A percentile compares a stretch with the other conserved stretches of the same genome.
phyloP scores from a whole-genome alignment of 2,888 invertebrate species.

The Dolomedes plantarius region DNA sequence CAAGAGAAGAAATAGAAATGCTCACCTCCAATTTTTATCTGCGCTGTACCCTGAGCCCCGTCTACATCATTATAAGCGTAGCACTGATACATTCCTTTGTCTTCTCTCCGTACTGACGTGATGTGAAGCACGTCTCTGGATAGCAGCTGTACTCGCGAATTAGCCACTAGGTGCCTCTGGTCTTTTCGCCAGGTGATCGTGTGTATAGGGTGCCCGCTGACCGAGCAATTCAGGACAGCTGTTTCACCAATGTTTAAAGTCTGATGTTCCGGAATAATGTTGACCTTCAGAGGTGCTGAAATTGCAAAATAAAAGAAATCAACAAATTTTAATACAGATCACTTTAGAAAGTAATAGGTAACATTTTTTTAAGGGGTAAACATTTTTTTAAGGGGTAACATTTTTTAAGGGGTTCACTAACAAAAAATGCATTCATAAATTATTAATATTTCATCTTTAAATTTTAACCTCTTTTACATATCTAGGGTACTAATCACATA shows the following conservation, averaged over 20 bases:
- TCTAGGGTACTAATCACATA: too few species aligned
- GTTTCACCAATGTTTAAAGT: slow-evolving; percentile 73
- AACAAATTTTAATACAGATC: too few species aligned
- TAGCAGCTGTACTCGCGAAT: slow-evolving; percentile 62
- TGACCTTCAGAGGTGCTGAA: slow-evolving; percentile 45
- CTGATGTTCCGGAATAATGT: slow-evolving; percentile 40
- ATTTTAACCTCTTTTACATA: too few species aligned
- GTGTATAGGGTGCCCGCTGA: slow-evolving; percentile 76
- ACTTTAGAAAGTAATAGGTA: too few species aligned
- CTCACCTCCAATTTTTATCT: slow-evolving; percentile 93
- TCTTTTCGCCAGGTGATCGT: slow-evolving; percentile 76
- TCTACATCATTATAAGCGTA: slow-evolving; percentile 94
- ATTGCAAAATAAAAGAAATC: too few species aligned
- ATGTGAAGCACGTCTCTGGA: slow-evolving; percentile 83
- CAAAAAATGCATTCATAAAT: too few species aligned
- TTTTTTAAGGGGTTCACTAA: too few species aligned
- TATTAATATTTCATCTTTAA: too few species aligned
- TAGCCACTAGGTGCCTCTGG: slow-evolving; percentile 74
- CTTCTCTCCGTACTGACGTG: slow-evolving; percentile 92
- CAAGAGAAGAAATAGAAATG: too few species aligned
- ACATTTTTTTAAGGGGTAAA: too few species aligned
- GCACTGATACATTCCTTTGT: slow-evolving; percentile 98
- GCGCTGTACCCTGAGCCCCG: slow-evolving; percentile 93
- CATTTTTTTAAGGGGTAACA: too few species aligned
- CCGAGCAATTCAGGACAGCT: slow-evolving; percentile 76